Base-by-base conservation (phyloP, 1,140 invertebrate genomes). In the Aphaenogaster rudis region DNA sequence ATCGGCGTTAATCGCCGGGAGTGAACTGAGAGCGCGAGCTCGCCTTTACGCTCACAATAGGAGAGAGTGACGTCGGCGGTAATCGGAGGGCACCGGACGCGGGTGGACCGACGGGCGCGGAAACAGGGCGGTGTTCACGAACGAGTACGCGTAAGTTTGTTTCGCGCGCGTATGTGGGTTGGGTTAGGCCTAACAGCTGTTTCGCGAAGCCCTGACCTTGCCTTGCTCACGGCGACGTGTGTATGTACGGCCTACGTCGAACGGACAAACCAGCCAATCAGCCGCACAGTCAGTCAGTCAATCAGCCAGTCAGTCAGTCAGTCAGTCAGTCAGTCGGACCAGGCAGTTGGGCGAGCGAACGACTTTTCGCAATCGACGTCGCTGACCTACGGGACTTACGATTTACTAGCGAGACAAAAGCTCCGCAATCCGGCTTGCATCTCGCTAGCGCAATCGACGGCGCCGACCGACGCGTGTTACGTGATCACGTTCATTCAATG, bases 151-250 rank as follows among this genome's bases (percentile, higher is more conserved):
- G 77, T 64, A 88, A 88, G 59, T 67, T 86, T 45, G 48, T 91
- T 85, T 89, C 85, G 50, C 90, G 45, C 90, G 39, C 54, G 79
- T 85, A 88, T 74, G 90, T 90, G 85, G 85, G 88, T 88, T 90
- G 86, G 61, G 78, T 92, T 85, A 89, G 84, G 81, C 86, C 72
- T 88, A 87, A 79, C 91, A 92, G 91, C 91, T 92, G 91, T 92
- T 92, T 92, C 89, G 91, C 91, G 91, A 91, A 87, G 67, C 91
- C 91, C 71, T 92, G 91, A 92, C 91, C 91, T 92, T 92, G 89
- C 42, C 54, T 79, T 50, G 76, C 87, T 91, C 57, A 33, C 71
- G 63, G 50, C 64, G 64, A 33, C 59, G 39, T 86, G 42, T 33
- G 72, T 76, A 86, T 39, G 78, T 42, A 87, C 89, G 61, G 82